A percentile compares a stretch with the other conserved stretches of the same genome.
Evolutionary conservation across 2,113 vertebrate species (phyloP).

Genomic region (Conger conger): DNA sequence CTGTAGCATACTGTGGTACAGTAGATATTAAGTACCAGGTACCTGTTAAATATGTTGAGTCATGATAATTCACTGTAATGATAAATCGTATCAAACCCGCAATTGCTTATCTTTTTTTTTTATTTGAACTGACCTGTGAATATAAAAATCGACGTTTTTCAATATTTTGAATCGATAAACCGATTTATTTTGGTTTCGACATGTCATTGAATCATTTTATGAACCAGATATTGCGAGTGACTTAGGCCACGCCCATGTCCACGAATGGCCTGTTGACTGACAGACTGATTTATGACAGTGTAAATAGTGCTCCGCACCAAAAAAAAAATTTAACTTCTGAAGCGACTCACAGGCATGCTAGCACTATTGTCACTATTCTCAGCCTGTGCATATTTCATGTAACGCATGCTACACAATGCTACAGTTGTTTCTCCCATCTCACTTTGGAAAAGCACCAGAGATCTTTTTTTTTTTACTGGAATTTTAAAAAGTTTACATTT

Average conservation of each 20-base stretch:
- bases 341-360: background rate
- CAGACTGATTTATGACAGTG: background rate
- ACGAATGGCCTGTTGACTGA: background rate
- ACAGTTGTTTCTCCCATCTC: background rate
- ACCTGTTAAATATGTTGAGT: background rate
- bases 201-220: background rate
- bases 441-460: background rate
- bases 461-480: background rate
- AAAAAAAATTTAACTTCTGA: background rate
- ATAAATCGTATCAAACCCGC: background rate
- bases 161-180: background rate
- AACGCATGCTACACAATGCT: background rate
- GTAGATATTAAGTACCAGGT: background rate
- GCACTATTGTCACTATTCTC: background rate
- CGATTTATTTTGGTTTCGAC: background rate
- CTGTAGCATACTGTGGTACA: constrained; percentile 10
- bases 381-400: background rate
- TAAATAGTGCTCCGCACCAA: too few species aligned
- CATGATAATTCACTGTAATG: background rate
- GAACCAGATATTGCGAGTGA: background rate
- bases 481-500: too few species aligned
- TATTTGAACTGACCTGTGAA: background rate
- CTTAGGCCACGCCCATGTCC: background rate
- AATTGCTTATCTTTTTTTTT: background rate
- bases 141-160: constrained; percentile 1